Conservation (phyloP, 2,113 vertebrate species). For the Climacteris rufus region DNA sequence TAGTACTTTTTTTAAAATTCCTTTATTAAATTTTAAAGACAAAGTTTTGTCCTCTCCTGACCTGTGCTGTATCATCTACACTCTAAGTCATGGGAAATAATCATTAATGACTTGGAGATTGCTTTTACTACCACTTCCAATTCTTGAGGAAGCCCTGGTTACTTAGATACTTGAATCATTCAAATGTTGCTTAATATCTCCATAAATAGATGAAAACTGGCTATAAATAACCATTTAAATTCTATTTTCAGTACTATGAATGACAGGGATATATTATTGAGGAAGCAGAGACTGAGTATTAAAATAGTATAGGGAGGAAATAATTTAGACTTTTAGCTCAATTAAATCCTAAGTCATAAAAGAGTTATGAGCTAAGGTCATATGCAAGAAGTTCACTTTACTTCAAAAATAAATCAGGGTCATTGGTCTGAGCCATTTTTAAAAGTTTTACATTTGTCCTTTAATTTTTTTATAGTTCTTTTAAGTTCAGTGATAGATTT, state of each 20-base stretch:
- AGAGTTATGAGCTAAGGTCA: not conserved
- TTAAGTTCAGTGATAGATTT: not conserved
- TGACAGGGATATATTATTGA: not conserved
- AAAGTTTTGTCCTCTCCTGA: not conserved
- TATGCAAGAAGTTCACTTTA: not conserved
- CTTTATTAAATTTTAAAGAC: not conserved
- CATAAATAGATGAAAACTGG: not conserved
- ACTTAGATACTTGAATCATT: not conserved
- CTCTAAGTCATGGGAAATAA: not conserved
- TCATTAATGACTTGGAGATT: not conserved
- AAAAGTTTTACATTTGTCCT: not conserved
- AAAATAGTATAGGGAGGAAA: not conserved
- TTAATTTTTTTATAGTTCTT: not conserved
- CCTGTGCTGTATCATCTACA: not conserved
- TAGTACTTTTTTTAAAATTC: not conserved
- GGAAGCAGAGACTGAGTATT: not conserved
- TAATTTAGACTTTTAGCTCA: not conserved
- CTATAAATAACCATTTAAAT: not conserved
- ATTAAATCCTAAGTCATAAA: constrained; percentile 7
- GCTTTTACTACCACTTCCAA: not conserved
- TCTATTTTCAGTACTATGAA: not conserved
- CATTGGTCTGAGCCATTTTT: not conserved
- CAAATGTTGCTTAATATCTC: not conserved
- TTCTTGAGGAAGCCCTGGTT: not conserved
- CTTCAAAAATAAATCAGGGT: not conserved